Base-by-base conservation (phyloP, 2,113 vertebrate genomes). In the Aplodontia rufa region DNA sequence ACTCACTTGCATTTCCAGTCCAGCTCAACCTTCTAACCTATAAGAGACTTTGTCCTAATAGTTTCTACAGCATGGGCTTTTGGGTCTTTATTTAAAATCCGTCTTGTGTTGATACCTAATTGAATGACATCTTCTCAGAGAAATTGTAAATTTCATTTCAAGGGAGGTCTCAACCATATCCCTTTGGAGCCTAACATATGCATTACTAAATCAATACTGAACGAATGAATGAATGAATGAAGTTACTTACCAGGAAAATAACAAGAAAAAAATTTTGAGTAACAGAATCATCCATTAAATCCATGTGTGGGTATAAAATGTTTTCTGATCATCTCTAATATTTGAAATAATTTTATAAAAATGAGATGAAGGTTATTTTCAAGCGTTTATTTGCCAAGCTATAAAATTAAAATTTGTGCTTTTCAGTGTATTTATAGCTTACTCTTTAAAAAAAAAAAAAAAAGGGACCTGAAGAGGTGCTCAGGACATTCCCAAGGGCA, bases 141-240 rank as follows among this genome's bases (percentile, higher is more conserved):
- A 81, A 89, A 81, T 6, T 76, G 37, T 37, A 74, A 75, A 74
- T 40, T 89, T 79, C 72, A 80, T 6, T 2, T 53, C 66, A 45
- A 28, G 3, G 26, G 3, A 35, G 60, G 22, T 47, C 83, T 81
- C 49, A 53, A 64, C 62, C 35, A 42, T 22, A 71, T 64, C 47
- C 69, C 22, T 88, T 64, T 78, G 51, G 14, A 94, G 22, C 4
- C 45, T 47, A 82, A 26, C 11, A 74, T 62, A 26, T 45, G 19
- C 53, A 26, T 64, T 42, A 19, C 19, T 95, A 58, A 87, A 68
- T 91, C 87, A 87, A 91, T 75, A 87, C 19, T 24, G 26, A 96
- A 49, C 16, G 3, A 93, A 93, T 72, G 8, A 88, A 49, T 20
- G 3, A 93, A 93, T 72, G 8, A 88, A 93, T 69, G 17, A 91